phyloP scores from a whole-genome alignment of 2,113 vertebrate species.

The Mastomys coucha region DNA sequence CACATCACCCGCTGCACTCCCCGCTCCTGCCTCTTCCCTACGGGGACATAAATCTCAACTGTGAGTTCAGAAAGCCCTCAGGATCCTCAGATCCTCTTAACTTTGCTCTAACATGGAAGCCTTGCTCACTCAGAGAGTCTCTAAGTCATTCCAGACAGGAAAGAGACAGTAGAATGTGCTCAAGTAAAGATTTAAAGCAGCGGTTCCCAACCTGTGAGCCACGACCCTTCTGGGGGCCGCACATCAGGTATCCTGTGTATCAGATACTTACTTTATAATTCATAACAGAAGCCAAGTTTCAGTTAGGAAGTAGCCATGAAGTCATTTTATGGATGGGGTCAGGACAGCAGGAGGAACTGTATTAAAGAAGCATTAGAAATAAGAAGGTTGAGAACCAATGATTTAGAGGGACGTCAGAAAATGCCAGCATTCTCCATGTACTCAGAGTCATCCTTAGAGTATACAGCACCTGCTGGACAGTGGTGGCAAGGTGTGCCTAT shows the following conservation, averaged over 20 bases:
- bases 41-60: constrained; percentile 93
- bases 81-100: fast-evolving
- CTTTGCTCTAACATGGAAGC: background rate
- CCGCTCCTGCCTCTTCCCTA: constrained; percentile 97
- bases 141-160: background rate
- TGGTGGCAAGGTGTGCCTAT: background rate
- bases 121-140: background rate
- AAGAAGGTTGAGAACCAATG: background rate
- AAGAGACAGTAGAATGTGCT: background rate
- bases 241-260: background rate
- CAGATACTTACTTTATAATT: background rate
- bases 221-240: background rate
- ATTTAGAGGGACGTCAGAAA: background rate
- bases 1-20: constrained; percentile 95
- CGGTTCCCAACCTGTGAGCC: background rate
- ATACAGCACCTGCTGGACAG: too few species aligned
- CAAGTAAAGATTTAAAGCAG: background rate
- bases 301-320: background rate
- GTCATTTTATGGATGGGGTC: background rate
- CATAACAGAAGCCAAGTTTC: background rate
- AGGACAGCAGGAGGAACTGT: background rate
- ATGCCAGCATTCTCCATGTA: fast-evolving
- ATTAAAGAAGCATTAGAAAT: background rate
- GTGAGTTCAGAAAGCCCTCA: constrained; percentile 84
- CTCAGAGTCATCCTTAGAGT: background rate